A percentile compares a stretch with the other conserved stretches of the same genome.
Evolutionary conservation across 2,113 vertebrate species (phyloP).

Genomic region (Hipposideros armiger): DNA sequence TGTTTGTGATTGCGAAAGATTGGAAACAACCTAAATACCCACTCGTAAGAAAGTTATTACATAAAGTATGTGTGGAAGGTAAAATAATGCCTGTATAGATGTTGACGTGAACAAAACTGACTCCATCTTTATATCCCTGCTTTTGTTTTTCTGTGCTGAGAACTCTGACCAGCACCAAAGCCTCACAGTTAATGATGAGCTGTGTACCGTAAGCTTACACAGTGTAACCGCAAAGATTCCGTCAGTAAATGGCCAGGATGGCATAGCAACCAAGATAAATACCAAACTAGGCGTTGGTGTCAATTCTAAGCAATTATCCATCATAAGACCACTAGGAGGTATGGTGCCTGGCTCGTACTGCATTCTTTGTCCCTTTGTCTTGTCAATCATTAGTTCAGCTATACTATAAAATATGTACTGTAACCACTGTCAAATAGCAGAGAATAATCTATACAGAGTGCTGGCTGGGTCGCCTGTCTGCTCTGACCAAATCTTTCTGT

Average conservation of each 20-base stretch:
- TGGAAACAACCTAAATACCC: background rate
- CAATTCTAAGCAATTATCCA: background rate
- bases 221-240: background rate
- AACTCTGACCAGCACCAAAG: background rate
- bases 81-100: background rate
- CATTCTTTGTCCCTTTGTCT: background rate
- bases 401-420: background rate
- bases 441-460: background rate
- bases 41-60: background rate
- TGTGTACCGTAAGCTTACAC: background rate
- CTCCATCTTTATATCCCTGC: background rate
- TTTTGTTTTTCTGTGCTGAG: background rate
- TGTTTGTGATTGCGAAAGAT: constrained; percentile 40
- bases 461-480: background rate
- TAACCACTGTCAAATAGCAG: background rate
- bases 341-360: background rate
- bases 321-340: background rate
- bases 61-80: background rate
- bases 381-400: background rate
- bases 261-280: background rate
- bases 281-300: background rate
- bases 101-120: background rate
- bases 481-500: background rate
- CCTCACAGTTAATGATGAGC: no score
- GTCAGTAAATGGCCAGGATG: background rate